Base-by-base conservation (phyloP, 64 coral and sea anemone species). In the Dendronephthya gigantea region DNA sequence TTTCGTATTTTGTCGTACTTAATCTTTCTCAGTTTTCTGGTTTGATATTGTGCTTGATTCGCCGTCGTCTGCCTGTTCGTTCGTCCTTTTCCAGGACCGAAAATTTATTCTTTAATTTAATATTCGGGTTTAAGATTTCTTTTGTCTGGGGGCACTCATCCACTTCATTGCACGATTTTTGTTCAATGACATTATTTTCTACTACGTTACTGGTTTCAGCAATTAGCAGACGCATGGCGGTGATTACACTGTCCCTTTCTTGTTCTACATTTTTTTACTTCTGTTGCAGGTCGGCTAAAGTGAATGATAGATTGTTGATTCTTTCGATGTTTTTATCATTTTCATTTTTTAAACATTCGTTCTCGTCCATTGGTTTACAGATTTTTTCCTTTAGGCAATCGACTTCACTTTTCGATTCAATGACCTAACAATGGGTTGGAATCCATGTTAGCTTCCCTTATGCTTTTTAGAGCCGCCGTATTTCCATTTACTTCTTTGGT, bases 61-160 rank as follows among this genome's bases (percentile, higher is more conserved):
- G 32, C 72, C 72, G 72, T 34, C 72, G 32, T 39, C 72, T 79
- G 72, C 72, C 36, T 79, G 72, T 33, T 79, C 29, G 36, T 79
- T n/a, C n/a, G n/a, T n/a, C n/a, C n/a, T n/a, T 79, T 79, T 79
- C 72, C 28, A 79, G 72, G 34, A 79, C 72, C 72, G 72, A 79
- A 79, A 35, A 79, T 79, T 79, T 79, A 19, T 79, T 79, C 72
- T 79, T 79, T 79, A 79, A 79, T 79, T 79, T 79, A 39, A 79
- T 79, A 79, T 79, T 79, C 72, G 72, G 72, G 72, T 79, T 79
- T 79, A 79, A 35, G 72, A 79, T 79, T 4, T 79, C 72, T 79
- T 79, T 79, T 79, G 72, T 14, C 72, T 79, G 72, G 72, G 32
- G 34, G 72, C 72, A 79, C 72, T 79, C 72, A 79, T 79, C 22